Conservation (phyloP, 2,113 vertebrate species). For the Himantopus leucocephalus region DNA sequence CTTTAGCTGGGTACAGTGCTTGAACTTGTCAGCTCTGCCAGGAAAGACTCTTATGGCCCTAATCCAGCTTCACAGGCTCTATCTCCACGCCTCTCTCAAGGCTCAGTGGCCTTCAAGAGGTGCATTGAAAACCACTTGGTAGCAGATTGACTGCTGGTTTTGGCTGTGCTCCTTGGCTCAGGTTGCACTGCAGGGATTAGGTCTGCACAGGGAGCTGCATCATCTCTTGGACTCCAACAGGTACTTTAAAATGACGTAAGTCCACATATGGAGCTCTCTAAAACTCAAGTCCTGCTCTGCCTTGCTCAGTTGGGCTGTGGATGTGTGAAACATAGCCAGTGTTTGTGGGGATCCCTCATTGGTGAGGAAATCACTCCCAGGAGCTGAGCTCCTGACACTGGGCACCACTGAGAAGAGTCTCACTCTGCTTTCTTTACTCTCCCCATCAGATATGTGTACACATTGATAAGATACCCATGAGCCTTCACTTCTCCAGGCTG, state of each 20-base stretch:
- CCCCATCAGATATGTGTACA: too few relatives aligned
- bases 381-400: background rate
- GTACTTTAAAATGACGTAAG: background rate
- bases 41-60: background rate
- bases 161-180: background rate
- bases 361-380: background rate
- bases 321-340: accelerated
- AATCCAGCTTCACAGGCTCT: background rate
- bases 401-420: background rate
- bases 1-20: background rate
- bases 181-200: background rate
- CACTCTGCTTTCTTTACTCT: background rate
- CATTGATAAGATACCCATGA: background rate
- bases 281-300: background rate
- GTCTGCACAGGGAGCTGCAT: background rate
- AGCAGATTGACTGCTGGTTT: background rate
- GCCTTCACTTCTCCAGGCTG: background rate
- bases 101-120: background rate
- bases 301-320: background rate
- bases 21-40: background rate
- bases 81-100: background rate
- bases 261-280: background rate
- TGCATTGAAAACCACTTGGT: background rate
- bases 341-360: background rate
- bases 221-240: background rate